A percentile compares a stretch with the other conserved stretches of the same genome.
These are phyloP conservation scores for Odontamblyopus lacepedii DNA, from an alignment of 2,797 vertebrate species.

Conservation along the genomic window DNA sequence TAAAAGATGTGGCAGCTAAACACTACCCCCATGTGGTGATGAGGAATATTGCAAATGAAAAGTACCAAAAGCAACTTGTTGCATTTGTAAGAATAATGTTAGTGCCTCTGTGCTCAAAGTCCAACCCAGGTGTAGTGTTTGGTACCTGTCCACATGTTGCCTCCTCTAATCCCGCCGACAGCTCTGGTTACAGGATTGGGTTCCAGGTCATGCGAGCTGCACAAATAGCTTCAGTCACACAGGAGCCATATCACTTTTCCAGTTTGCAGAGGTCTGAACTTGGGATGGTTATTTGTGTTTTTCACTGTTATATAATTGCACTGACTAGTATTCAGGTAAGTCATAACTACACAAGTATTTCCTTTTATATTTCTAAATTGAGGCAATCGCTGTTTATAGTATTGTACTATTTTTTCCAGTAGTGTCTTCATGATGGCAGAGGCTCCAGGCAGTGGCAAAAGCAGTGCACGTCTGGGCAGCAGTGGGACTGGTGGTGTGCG, in stretches of 20 bases:
- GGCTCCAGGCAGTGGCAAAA: slow-evolving; percentile 30
- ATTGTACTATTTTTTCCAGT: background rate
- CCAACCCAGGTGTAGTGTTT: background rate
- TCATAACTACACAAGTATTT: background rate
- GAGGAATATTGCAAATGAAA: slow-evolving; percentile 15
- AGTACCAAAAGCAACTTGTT: background rate
- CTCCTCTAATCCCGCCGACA: slow-evolving; percentile 24
- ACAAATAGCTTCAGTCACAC: slow-evolving; percentile 21
- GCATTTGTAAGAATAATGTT: background rate
- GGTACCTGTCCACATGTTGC: slow-evolving; percentile 44
- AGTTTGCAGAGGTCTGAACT: slow-evolving; percentile 1
- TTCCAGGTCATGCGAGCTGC: slow-evolving; percentile 44
- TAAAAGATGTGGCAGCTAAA: slow-evolving; percentile 22
- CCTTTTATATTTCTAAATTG: background rate
- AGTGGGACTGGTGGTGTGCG: slow-evolving; percentile 53
- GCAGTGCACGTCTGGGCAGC: slow-evolving; percentile 36
- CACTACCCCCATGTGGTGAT: slow-evolving; percentile 62
- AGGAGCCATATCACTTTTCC: slow-evolving; percentile 49
- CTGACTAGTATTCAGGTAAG: slow-evolving; percentile 26
- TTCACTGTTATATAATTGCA: slow-evolving; percentile 1
- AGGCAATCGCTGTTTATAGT: background rate
- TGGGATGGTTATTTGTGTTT: slow-evolving; percentile 3
- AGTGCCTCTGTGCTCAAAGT: background rate
- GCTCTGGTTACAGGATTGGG: slow-evolving; percentile 62
- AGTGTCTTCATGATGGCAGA: slow-evolving; percentile 69